Evolutionary conservation across 2,797 vertebrate genomes (phyloP), one percentile per base, ranked within the genome.

Genomic region (Epinephelus awoara): DNA sequence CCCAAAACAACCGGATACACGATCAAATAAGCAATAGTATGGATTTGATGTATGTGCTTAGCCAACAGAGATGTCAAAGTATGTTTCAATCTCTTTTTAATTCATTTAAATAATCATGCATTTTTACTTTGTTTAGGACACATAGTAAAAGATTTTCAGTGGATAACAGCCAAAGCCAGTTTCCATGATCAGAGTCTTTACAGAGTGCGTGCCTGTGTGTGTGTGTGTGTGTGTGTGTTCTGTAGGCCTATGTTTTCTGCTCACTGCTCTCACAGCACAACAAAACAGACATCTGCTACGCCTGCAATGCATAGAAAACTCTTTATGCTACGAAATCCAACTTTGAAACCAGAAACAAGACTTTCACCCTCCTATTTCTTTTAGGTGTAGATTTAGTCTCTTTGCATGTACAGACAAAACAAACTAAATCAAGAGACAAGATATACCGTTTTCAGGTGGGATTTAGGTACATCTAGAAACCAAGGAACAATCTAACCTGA

Each of bases 211-310:
- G 40, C n/a, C n/a, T 47, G 44, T 15, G 64, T 21, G 51, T 14
- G 52, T 46, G 58, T 15, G 38, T 21, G n/a, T 40, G 64, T 40
- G 52, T 52, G 27, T 67, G 54, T 54, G 49, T 38, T 69, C 19
- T 50, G 65, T 61, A 54, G 34, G 34, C 34, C 34, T 34, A 34
- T 65, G 61, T 76, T 67, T 62, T 58, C 58, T 68, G 42, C 66
- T 74, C n/a, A 8, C 54, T 72, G 78, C 58, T 80, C 7, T 34
- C 7, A 34, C 34, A 34, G 34, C 34, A 34, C 34, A 34, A 34
- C 81, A 57, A 69, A 79, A 73, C 63, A 12, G 75, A 79, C 87
- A 82, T 88, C 79, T 88, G 79, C 73, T 84, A 14, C 1, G 66
- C 51, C 75, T 47, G 78, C 67, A 23, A 80, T 59, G 61, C 76